Evolutionary conservation across 2,797 vertebrate species (phyloP), one percentile per base, ranked within the genome.

Genomic region (Enteromius mattozi): DNA sequence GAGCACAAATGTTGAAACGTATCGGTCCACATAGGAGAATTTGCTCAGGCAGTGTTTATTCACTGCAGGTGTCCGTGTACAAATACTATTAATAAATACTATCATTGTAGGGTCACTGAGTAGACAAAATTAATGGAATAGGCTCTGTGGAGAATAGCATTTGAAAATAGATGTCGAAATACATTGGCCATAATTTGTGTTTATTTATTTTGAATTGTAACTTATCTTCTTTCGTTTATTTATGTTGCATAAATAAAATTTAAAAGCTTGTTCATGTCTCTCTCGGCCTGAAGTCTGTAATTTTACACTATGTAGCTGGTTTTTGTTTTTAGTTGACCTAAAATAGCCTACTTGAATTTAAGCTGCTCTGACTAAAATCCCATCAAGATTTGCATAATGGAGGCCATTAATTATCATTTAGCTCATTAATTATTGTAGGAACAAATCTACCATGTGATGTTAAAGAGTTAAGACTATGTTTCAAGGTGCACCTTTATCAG

Each of bases 401-500:
- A 74, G 35, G 37, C 78, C 37, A 77, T 85, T 81, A 30, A 69
- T 76, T 45, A 63, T 42, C 71, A 69, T 76, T 80, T 70, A 68
- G 21, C 51, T 68, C 65, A 63, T 77, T 84, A 81, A 77, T 85
- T 78, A 77, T 21, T 42, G 51, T 72, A 72, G 33, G 19, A 49
- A 65, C 80, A 84, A 84, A 80, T 84, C 77, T 27, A 80, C 82
- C 72, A 37, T 85, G 78, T 40, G 82, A 72, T 81, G 85, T 65
- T 59, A 61, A 77, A 72, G 83, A 80, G 33, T 70, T 54, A 45
- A 66, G n/a, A 40, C 33, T 40, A 21, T 42, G 70, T 70, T 86
- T 70, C 72, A 77, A 59, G 79, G 47, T 78, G 68, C 30, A 77
- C 66, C 27, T 74, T 69, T 85, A 69, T 45, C 49, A 56, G 51